phyloP scores from a whole-genome alignment of 2,113 vertebrate genomes.

The Scatophagus argus region DNA sequence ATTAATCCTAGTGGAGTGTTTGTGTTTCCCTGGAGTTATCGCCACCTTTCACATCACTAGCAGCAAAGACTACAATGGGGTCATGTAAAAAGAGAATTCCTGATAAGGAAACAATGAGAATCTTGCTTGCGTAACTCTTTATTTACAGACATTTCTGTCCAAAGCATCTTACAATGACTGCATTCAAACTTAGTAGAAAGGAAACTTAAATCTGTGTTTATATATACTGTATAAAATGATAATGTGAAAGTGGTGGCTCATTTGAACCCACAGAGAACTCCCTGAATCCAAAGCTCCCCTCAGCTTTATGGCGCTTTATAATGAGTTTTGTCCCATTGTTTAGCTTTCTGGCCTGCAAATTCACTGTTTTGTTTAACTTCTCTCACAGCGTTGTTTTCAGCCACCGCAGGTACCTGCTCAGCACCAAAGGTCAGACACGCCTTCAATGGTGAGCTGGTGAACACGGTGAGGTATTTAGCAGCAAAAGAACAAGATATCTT shows the following conservation, averaged over 20 bases:
- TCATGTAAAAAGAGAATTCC: not conserved
- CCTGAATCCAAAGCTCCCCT: too few species aligned
- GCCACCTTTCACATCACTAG: not conserved
- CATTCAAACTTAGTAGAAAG: not conserved
- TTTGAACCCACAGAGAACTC: too few species aligned
- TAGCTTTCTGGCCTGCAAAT: too few species aligned
- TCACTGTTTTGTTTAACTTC: too few species aligned
- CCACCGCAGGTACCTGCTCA: not conserved
- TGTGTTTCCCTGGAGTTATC: not conserved
- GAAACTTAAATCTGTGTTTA: too few species aligned
- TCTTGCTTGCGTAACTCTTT: not conserved
- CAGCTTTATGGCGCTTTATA: too few species aligned
- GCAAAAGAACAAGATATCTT: not conserved
- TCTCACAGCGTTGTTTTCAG: too few species aligned
- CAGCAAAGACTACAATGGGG: not conserved
- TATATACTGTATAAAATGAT: not conserved
- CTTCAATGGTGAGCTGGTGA: not conserved
- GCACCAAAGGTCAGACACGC: not conserved
- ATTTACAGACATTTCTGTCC: not conserved
- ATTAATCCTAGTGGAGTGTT: slow-evolving; percentile 4
- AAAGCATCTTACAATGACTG: not conserved
- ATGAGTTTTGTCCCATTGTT: too few species aligned
- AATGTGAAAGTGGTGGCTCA: not conserved
- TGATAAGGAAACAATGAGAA: not conserved
- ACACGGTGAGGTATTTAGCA: not conserved